phyloP scores from a whole-genome alignment of 2,797 vertebrate genomes.

The Peromyscus nudipes region DNA sequence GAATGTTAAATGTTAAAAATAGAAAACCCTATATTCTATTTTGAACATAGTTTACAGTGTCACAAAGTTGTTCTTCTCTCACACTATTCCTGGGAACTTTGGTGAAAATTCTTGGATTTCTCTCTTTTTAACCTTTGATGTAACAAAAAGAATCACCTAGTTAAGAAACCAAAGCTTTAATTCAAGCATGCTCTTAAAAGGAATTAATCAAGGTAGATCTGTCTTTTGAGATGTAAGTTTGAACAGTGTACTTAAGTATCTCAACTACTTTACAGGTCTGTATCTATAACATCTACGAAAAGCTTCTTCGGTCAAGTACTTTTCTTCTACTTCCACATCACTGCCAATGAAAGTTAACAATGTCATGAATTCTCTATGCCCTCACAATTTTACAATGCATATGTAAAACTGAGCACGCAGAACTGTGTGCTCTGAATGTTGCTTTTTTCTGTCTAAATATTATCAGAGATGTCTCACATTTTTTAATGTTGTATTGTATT shows the following conservation, averaged over 20 bases:
- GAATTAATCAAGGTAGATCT: slow-evolving; percentile 14
- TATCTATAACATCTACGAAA: background rate
- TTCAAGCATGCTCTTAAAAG: slow-evolving; percentile 13
- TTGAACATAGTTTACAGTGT: background rate
- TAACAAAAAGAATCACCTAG: slow-evolving; percentile 30
- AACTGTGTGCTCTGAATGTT: background rate
- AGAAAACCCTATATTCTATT: slow-evolving; percentile 6
- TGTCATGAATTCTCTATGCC: background rate
- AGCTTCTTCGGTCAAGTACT: background rate
- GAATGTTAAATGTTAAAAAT: slow-evolving; percentile 18
- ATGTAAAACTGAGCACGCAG: background rate
- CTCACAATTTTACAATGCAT: background rate
- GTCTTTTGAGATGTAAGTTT: slow-evolving; percentile 28
- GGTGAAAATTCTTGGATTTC: slow-evolving; percentile 45
- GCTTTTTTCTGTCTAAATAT: background rate
- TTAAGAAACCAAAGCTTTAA: background rate
- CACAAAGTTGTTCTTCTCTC: slow-evolving; percentile 40
- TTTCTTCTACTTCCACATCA: background rate
- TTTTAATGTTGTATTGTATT: slow-evolving; percentile 39
- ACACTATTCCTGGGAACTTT: slow-evolving; percentile 50
- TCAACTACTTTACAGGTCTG: background rate
- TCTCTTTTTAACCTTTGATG: slow-evolving; percentile 33
- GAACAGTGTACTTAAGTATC: background rate
- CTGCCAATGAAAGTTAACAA: background rate
- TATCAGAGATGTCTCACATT: background rate